Percentiles rank a stretch among this genome's conserved stretches.
phyloP scores from a whole-genome alignment of 2,888 invertebrate genomes.

The Drosophila kanekoi region DNA sequence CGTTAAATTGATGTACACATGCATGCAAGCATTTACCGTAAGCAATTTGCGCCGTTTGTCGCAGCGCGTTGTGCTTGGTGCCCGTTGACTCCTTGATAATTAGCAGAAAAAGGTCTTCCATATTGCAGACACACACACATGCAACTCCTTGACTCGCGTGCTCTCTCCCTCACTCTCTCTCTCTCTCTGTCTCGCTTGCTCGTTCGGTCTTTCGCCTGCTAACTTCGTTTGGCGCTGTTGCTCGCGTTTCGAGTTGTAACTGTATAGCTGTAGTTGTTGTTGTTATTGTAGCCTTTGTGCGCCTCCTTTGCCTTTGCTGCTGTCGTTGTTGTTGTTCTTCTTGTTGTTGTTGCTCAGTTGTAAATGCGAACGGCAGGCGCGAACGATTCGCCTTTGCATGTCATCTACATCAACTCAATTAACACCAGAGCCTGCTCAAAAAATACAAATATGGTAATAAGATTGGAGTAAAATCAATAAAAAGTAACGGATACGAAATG shows the following conservation, averaged over 20 bases:
- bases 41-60: conserved; percentile 94
- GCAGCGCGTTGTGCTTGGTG: conserved; percentile 89
- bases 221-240: conserved; percentile 23
- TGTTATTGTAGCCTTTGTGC: conserved; percentile 30
- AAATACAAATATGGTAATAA: conserved; percentile 4
- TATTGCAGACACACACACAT: conserved; percentile 80
- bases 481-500: conserved; percentile 30
- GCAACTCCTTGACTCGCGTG: conserved; percentile 21
- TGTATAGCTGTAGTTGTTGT: conserved; percentile 1
- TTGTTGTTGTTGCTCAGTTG: conserved; percentile 31
- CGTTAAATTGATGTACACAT: conserved; percentile 2
- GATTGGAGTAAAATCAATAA: conserved; percentile 75
- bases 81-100: conserved; percentile 94
- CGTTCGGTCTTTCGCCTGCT: conserved; percentile 1
- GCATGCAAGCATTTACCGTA: conserved; percentile 88
- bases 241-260: conserved; percentile 8
- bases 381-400: conserved; percentile 53
- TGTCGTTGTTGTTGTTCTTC: conserved; percentile 5
- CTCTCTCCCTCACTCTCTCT: not conserved
- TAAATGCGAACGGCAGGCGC: conserved; percentile 30
- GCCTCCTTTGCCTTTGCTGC: conserved; percentile 16
- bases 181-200: conserved; percentile 4
- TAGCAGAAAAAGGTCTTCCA: conserved; percentile 95
- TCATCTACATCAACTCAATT: conserved; percentile 70
- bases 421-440: conserved; percentile 46